These are phyloP conservation scores for Hippopotamus amphibius DNA, from an alignment of 2,113 vertebrate species.

Conservation along the genomic window DNA sequence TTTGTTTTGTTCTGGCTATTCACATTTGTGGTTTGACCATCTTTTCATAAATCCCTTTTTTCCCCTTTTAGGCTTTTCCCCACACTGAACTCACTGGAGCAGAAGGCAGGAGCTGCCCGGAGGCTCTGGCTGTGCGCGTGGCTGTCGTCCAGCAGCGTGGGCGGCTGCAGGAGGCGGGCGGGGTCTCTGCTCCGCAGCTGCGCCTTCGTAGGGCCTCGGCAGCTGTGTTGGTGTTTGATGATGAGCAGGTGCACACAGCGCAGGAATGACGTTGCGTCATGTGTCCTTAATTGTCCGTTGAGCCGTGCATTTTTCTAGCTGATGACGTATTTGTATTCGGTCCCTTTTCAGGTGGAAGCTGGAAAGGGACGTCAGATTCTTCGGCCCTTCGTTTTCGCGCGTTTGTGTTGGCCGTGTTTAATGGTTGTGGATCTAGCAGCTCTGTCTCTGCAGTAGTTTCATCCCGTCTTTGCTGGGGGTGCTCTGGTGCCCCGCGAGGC, in stretches of 20 bases:
- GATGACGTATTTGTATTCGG: not conserved
- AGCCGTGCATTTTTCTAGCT: not conserved
- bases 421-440: not conserved
- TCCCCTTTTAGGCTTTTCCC: not conserved
- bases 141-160: too few relatives aligned
- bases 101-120: not conserved
- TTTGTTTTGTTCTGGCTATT: not conserved
- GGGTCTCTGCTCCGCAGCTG: too few relatives aligned
- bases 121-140: rapidly evolving
- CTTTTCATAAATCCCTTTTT: not conserved
- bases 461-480: not conserved
- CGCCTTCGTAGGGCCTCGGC: not conserved
- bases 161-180: not conserved
- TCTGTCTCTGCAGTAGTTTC: not conserved
- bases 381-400: not conserved
- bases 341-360: not conserved
- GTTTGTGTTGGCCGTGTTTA: not conserved
- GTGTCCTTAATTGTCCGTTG: not conserved
- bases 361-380: not conserved
- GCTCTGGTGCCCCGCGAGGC: not conserved
- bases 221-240: not conserved
- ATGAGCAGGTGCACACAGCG: not conserved
- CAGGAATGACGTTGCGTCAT: not conserved
- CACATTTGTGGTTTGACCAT: not conserved
- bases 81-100: not conserved